Percentiles rank a stretch among this genome's conserved stretches.
Evolutionary conservation across 2,797 vertebrate genomes (phyloP).

Genomic region (Amphiprion clarkii): DNA sequence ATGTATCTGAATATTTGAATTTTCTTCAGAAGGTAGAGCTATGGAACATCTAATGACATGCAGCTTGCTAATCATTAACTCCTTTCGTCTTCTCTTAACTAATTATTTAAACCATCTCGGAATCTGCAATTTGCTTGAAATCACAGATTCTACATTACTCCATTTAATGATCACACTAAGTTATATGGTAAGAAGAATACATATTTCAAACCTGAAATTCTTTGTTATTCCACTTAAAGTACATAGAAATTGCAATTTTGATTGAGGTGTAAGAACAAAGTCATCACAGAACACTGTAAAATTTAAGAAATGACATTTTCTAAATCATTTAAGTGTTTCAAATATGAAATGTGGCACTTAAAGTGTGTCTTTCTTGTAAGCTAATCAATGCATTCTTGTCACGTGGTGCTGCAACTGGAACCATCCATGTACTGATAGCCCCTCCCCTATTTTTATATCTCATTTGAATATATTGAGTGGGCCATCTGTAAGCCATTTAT

Average conservation of each 20-base stretch:
- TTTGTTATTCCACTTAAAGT: too few relatives aligned
- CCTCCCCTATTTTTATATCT: slow-evolving; percentile 81
- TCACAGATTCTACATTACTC: background rate
- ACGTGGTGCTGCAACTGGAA: slow-evolving; percentile 54
- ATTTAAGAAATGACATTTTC: background rate
- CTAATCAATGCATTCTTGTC: slow-evolving; percentile 49
- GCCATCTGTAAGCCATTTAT: slow-evolving; percentile 89
- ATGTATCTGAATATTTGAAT: background rate
- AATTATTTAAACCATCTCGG: too few relatives aligned
- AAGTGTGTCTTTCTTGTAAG: slow-evolving; percentile 2
- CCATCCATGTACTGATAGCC: slow-evolving; percentile 55
- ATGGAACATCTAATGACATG: background rate
- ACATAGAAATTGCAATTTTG: background rate
- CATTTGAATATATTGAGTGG: slow-evolving; percentile 87
- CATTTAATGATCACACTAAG: background rate
- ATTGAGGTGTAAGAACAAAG: background rate
- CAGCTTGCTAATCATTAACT: background rate
- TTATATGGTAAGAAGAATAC: too few relatives aligned
- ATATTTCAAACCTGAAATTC: too few relatives aligned
- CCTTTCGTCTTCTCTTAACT: too few relatives aligned
- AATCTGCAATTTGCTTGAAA: too few relatives aligned
- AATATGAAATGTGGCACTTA: background rate
- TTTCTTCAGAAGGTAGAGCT: background rate
- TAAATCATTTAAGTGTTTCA: background rate
- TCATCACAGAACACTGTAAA: background rate